Evolutionary conservation across 1,140 invertebrate species (phyloP), one percentile per base, ranked within the genome.

Genomic region (Steinernema feltiae): DNA sequence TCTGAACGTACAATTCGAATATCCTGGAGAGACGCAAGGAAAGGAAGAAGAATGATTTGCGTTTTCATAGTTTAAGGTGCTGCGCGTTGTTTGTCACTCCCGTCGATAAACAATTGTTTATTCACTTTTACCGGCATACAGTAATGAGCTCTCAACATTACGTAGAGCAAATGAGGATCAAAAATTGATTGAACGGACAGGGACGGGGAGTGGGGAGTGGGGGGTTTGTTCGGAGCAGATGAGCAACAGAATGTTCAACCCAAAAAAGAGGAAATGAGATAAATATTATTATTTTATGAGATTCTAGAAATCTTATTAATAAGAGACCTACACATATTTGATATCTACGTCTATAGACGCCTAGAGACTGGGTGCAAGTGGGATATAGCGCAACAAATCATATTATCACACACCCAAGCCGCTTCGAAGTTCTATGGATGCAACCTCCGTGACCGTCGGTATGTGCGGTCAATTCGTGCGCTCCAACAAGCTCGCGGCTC

Each of bases 1-100:
- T 17, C 63, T 79, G 3, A 77, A 77, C 48, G 24, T 78, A 21
- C 35, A 77, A 31, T 17, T 78, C 21, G 30, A 63, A 29, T 75
- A 75, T 21, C 74, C 74, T 7, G 48, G 48, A 15, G 74, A 76
- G 30, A 12, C 3, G 32, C 21, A 32, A 32, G 74, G 32, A 32
- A 75, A 76, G 72, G 74, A 76, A 27, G 53, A 63, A 63, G 53
- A 63, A 3, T 18, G 7, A 18, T 41, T 7, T 15, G 53, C 24
- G 24, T 7, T 27, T 63, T 3, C 24, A 15, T 27, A 15, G 53
- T 63, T 63, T 63, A 15, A 21, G 35, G 7, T 41, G 35, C 7
- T n/a, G n/a, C n/a, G n/a, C n/a, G n/a, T n/a, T n/a, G n/a, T n/a
- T n/a, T n/a, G n/a, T n/a, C n/a, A n/a, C n/a, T n/a, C n/a, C n/a